Evolutionary conservation across 2,888 invertebrate genomes (phyloP), one percentile per base, ranked within the genome.

Genomic region (Drosophila niveifrons): DNA sequence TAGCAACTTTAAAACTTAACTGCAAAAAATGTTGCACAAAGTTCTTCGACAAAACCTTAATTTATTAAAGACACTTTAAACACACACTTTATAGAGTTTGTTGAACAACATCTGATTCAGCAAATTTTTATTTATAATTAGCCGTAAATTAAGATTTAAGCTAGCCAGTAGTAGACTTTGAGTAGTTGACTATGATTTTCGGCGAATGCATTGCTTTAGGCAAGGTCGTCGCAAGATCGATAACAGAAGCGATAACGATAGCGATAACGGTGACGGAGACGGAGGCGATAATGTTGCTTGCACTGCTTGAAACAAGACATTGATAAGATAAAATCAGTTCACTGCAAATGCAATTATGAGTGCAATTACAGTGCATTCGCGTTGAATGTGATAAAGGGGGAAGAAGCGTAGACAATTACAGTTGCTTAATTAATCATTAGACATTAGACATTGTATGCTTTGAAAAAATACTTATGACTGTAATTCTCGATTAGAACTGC

Each of bases 401-500:
- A 13, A n/a, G 23, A 23, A 1, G 23, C 56, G 59, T 59, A 43
- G 44, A 3, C 10, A 51, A 48, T 31, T 46, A 52, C 46, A 47
- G 43, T 57, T 53, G 50, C 52, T 36, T 15, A 29, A 72, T 62
- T 68, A 75, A 75, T 67, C 51, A 67, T 71, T 70, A 66, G 23
- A 52, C 51, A 67, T 71, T 70, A 66, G 23, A 52, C 39, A 64
- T 53, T 70, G 70, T 83, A 17, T 17, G 44, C 11, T 65, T 41
- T 17, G 18, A 17, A 29, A n/a, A 36, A 36, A 36, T n/a, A 63
- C 48, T 62, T 46, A 31, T 48, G 63, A 17, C 15, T 64, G 59
- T 11, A 50, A 64, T 67, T 53, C 17, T 36, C 44, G 28, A 9
- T 51, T 68, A 92, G 92, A 87, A 90, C 63, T 92, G 92, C 55